These are phyloP conservation scores for Botrylloides violaceus DNA, from an alignment of 23 tunicate genomes.

Conservation along the genomic window DNA sequence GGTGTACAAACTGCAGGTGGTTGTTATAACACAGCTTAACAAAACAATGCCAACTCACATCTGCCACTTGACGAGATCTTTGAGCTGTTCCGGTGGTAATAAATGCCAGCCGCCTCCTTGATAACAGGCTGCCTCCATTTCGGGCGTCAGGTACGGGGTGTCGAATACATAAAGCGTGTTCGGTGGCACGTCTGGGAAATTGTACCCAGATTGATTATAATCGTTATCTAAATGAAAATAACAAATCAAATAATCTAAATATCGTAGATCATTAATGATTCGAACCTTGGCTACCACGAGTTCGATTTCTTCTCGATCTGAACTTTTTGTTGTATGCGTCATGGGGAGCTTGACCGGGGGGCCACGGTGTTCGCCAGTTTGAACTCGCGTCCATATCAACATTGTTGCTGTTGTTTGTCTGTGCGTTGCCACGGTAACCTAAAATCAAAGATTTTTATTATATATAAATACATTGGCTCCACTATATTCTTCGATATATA, in stretches of 20 bases:
- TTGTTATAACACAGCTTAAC: neutral
- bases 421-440: slow-evolving; percentile 5
- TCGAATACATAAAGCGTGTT: slow-evolving; percentile 61
- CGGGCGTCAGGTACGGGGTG: slow-evolving; percentile 1
- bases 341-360: slow-evolving; percentile 20
- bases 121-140: neutral
- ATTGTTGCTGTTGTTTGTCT: slow-evolving; percentile 61
- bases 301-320: slow-evolving; percentile 58
- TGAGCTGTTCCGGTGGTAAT: slow-evolving; percentile 20
- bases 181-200: neutral
- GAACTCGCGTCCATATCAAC: slow-evolving; percentile 3
- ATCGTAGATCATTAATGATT: neutral
- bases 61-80: slow-evolving; percentile 80
- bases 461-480: no score
- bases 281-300: slow-evolving; percentile 53
- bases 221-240: neutral
- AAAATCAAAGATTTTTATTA: no score
- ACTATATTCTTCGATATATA: no score
- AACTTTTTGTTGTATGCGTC: slow-evolving; percentile 26
- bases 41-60: slow-evolving; percentile 36
- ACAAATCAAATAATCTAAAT: neutral
- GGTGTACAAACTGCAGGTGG: slow-evolving; percentile 4
- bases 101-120: neutral
- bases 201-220: neutral
- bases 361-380: slow-evolving; percentile 31